phyloP scores from a whole-genome alignment of 2,888 invertebrate genomes.

The Dascillus cervinus region DNA sequence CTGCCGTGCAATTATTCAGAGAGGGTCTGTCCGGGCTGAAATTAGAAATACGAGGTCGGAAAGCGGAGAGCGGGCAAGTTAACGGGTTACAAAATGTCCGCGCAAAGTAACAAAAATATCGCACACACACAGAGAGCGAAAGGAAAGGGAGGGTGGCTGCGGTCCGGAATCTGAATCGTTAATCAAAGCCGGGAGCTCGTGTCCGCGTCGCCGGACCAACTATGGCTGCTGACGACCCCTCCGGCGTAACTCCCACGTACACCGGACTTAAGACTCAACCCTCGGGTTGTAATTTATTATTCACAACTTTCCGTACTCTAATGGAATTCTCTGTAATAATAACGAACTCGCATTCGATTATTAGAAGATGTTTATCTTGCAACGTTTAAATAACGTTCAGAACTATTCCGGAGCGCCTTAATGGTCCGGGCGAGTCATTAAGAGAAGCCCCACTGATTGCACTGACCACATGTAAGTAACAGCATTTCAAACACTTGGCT shows the following conservation, averaged over 20 bases:
- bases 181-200: constrained; percentile 34
- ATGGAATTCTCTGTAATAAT: constrained; percentile 37
- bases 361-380: no score
- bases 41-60: constrained; percentile 19
- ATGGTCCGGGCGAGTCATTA: constrained; percentile 22
- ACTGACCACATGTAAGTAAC: constrained; percentile 26
- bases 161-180: no score
- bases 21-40: constrained; percentile 23
- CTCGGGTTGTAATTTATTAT: constrained; percentile 34
- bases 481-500: constrained; percentile 19
- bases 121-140: no score
- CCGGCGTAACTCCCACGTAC: constrained; percentile 16
- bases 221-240: constrained; percentile 50
- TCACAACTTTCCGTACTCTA: constrained; percentile 35
- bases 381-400: no score
- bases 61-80: constrained; percentile 13
- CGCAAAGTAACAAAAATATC: no score
- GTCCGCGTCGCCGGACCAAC: constrained; percentile 49
- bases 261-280: constrained; percentile 18
- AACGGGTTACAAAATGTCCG: constrained; percentile 20
- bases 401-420: no score
- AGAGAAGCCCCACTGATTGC: constrained; percentile 21
- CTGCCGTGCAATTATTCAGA: constrained; percentile 39
- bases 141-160: no score
- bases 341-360: no score